Evolutionary conservation across 2,113 vertebrate species (phyloP).

Genomic region (Pholis gunnellus): DNA sequence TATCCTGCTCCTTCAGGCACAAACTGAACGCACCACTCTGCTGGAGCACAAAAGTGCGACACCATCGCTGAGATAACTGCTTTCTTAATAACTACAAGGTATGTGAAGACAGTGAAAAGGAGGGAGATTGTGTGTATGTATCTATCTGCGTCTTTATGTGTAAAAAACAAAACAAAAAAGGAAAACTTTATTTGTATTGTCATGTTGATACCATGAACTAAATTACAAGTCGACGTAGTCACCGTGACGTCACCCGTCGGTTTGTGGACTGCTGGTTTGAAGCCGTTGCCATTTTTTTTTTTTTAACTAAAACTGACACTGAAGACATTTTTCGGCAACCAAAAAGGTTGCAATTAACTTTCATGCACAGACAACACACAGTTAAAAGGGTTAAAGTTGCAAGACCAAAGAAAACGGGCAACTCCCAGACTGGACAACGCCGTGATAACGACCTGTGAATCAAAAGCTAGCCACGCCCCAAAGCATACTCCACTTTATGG

Average conservation of each 20-base stretch:
- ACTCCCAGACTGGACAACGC: too few species aligned
- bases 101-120: conserved; percentile 19
- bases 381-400: too few species aligned
- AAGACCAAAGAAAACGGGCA: too few species aligned
- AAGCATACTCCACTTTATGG: too few species aligned
- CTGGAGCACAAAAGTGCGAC: conserved; percentile 22
- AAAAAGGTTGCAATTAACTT: neutral
- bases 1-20: conserved; percentile 50
- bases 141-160: neutral
- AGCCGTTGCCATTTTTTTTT: neutral
- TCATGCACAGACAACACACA: neutral
- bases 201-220: neutral
- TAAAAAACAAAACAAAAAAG: neutral
- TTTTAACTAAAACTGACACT: neutral
- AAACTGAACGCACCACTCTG: conserved; percentile 13
- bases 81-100: conserved; percentile 23
- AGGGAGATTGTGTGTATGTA: neutral
- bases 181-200: neutral
- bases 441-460: too few species aligned
- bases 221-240: neutral
- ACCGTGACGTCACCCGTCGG: neutral
- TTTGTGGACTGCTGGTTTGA: neutral
- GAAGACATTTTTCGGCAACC: neutral
- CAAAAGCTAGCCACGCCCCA: too few species aligned
- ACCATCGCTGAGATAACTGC: conserved; percentile 17